Evolutionary conservation across 2,888 invertebrate genomes (phyloP), one percentile per base, ranked within the genome.

Genomic region (Caenorhabditis sp.): DNA sequence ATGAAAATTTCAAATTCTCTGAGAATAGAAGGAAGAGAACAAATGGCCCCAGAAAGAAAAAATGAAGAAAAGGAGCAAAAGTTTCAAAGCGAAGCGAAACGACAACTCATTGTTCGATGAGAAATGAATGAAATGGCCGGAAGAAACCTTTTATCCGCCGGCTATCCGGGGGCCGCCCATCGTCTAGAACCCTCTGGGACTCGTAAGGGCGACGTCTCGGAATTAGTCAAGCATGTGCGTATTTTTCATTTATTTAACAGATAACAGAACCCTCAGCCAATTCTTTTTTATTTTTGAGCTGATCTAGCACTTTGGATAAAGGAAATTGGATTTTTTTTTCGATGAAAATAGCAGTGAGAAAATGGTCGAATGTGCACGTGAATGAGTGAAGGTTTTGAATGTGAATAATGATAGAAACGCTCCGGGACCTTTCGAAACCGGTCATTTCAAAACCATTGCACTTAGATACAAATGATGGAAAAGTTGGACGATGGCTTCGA

Each of bases 181-280:
- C 72, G 62, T 56, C 72, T 58, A 72, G 64, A 72, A 72, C 64
- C 72, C 72, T 72, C 50, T 35, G 72, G 72, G 64, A 72, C 40
- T 58, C 64, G 64, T 55, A 28, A 11, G 60, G 28, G 24, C 51
- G 60, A 55, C 26, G 62, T 55, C 40, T 61, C 53, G 28, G 64
- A 72, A 72, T 64, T 64, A 72, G 64, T 72, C 72, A 72, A 37
- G 72, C 72, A 64, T 72, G 56, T n/a, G n/a, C n/a, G n/a, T n/a
- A 72, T 64, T 72, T 72, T 65, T 65, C 64, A 72, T 72, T 72
- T 64, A 72, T 72, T 72, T 56, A 61, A 22, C 32, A 20, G 35
- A n/a, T n/a, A n/a, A n/a, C 18, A n/a, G n/a, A 1, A 18, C 18
- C n/a, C n/a, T 3, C 3, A 64, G 64, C 56, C 18, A 47, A 64